Base-by-base conservation (phyloP, 2,797 vertebrate species). In the Moxostoma hubbsi region DNA sequence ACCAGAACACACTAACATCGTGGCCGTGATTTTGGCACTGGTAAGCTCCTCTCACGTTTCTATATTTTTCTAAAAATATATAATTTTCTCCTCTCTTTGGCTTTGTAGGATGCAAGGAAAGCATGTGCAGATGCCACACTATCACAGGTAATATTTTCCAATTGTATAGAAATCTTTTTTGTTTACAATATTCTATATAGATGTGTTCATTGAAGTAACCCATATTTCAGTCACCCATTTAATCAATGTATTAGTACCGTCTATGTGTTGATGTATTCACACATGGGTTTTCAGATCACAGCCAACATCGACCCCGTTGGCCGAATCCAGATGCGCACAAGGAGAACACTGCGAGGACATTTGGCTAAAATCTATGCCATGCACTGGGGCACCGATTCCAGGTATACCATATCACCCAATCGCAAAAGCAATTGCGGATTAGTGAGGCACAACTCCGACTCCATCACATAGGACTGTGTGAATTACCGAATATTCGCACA, bases 331-430 rank as follows among this genome's bases (percentile, higher is more conserved):
- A 99, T 99, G 98, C 97, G 98, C 87, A 99, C 98, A 90, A 96
- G 98, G 92, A 94, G 98, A 92, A 99, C 98, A 1, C 94, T 99
- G 88, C 94, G 98, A 87, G 98, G 98, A 82, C 98, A 99, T 90
- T 86, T 99, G 96, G 98, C 98, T 88, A 99, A 99, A 94, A 99
- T 99, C 91, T 99, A 99, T 87, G 98, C 98, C 94, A 99, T 99
- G 98, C 98, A 99, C 89, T 99, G 98, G 98, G 98, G 98, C 83
- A 98, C 97, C 76, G 98, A 99, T 91, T 99, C 98, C 91, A 98
- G 98, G 98, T 99, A 89, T 65, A 24, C 24, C 24, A 2, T 5
- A 9, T 13, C 8, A 9, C 24, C 2, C 15, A 45, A 24, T 3
- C 24, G 24, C 1, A 24, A 24, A 24, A 24, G 24, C 18, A 36